These are phyloP conservation scores for Phorcus lineatus DNA, from an alignment of 2,888 invertebrate genomes.

Conservation along the genomic window DNA sequence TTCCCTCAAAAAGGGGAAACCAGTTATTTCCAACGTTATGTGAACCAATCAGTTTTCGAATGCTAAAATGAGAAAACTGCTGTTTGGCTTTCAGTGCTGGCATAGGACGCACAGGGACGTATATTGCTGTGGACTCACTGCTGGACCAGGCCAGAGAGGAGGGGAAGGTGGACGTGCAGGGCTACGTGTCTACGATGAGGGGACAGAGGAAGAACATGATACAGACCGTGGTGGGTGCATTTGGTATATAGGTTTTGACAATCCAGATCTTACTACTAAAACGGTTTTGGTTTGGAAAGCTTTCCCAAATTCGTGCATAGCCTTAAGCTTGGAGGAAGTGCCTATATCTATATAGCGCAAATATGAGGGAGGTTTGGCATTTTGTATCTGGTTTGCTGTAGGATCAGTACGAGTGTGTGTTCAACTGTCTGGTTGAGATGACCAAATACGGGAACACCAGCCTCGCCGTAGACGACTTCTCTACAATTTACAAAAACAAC, in stretches of 20 bases:
- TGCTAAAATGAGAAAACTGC: no score
- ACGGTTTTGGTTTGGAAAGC: no score
- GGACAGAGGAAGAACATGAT: constrained; percentile 1
- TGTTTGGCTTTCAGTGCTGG: not conserved
- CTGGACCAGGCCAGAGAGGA: not conserved
- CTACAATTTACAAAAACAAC: not conserved
- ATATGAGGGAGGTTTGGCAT: no score
- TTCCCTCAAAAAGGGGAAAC: no score
- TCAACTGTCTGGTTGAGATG: not conserved
- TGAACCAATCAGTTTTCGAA: no score
- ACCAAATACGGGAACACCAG: not conserved
- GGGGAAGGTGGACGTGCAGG: not conserved
- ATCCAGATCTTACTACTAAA: not conserved
- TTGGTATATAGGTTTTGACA: not conserved
- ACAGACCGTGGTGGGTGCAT: not conserved
- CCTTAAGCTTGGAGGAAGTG: no score
- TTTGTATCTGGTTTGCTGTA: no score
- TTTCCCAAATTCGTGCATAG: no score
- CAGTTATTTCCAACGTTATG: no score
- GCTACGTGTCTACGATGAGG: not conserved
- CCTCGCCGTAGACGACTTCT: not conserved
- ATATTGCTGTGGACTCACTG: not conserved
- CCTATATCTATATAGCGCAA: no score
- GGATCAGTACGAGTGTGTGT: not conserved
- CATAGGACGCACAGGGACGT: not conserved